phyloP scores from a whole-genome alignment of 2,113 vertebrate species.

The Dasyornis broadbenti region DNA sequence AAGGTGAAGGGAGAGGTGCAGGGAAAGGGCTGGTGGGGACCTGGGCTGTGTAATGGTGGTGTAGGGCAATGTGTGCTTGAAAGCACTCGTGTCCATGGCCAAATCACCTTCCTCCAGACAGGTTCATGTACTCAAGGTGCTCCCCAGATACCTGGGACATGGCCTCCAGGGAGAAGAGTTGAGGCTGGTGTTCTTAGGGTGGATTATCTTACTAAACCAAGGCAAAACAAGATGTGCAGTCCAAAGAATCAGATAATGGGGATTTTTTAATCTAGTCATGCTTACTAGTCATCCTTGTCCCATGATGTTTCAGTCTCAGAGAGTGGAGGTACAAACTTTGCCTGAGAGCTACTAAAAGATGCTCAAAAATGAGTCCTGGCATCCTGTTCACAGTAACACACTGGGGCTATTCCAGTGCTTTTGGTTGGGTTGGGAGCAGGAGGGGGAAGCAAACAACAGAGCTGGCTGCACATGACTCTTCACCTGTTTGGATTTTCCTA shows the following conservation, averaged over 20 bases:
- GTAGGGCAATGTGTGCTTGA: not conserved
- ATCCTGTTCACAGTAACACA: not conserved
- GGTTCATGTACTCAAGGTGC: not conserved
- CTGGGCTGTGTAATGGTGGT: not conserved
- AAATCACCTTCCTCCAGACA: not conserved
- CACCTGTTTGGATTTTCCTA: not conserved
- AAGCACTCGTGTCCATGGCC: rapidly evolving
- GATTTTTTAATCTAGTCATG: not conserved
- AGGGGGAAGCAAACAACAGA: not conserved
- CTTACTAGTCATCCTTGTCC: not conserved
- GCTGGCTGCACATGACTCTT: not conserved
- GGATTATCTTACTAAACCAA: not conserved
- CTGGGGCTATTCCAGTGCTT: not conserved
- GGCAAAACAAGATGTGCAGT: not conserved
- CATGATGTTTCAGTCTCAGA: not conserved
- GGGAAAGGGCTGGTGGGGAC: not conserved
- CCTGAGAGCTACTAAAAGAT: not conserved
- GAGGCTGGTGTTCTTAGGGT: not conserved
- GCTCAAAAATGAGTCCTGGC: not conserved
- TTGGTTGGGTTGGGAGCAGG: not conserved
- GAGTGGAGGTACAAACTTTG: not conserved
- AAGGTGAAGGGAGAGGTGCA: not conserved
- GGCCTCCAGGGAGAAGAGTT: not conserved
- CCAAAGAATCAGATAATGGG: not conserved
- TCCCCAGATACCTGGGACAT: not conserved